phyloP scores from a whole-genome alignment of 1,140 invertebrate species.

The Hormaphis cornu region DNA sequence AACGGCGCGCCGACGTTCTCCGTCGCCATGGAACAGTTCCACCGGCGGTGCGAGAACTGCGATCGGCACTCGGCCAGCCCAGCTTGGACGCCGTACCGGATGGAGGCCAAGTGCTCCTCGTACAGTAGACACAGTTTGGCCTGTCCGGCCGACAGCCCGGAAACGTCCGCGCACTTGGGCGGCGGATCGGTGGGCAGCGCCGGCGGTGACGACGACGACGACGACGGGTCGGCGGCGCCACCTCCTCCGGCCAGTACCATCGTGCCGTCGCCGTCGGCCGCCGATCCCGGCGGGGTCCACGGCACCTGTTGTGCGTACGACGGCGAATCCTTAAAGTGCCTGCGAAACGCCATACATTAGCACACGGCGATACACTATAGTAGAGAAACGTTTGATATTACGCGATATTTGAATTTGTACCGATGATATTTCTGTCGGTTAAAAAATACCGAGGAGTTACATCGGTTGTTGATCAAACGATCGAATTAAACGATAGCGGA shows the following conservation, averaged over 20 bases:
- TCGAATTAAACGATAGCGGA: no score
- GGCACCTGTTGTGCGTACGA: conserved; percentile 25
- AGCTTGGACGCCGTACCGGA: conserved; percentile 56
- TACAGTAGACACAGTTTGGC: conserved; percentile 65
- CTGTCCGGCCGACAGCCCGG: conserved; percentile 62
- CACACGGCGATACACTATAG: no score
- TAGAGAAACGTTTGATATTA: no score
- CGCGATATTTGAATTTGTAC: no score
- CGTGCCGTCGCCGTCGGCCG: neutral
- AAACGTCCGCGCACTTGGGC: conserved; percentile 49
- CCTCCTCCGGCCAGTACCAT: neutral
- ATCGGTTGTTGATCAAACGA: no score
- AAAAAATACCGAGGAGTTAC: no score
- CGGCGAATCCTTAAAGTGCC: neutral
- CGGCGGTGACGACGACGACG: neutral
- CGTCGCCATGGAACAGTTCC: conserved; percentile 70
- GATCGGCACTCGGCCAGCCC: conserved; percentile 68
- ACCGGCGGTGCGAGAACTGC: conserved; percentile 66
- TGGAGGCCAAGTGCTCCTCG: conserved; percentile 66
- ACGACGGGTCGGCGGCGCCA: neutral
- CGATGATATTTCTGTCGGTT: no score
- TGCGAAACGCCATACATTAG: neutral
- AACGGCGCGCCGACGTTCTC: conserved; percentile 57
- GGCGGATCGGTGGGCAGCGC: neutral
- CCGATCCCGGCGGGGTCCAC: conserved; percentile 9